Evolutionary conservation across 2,888 invertebrate species (phyloP).

Genomic region (Patella ulyssiponensis): DNA sequence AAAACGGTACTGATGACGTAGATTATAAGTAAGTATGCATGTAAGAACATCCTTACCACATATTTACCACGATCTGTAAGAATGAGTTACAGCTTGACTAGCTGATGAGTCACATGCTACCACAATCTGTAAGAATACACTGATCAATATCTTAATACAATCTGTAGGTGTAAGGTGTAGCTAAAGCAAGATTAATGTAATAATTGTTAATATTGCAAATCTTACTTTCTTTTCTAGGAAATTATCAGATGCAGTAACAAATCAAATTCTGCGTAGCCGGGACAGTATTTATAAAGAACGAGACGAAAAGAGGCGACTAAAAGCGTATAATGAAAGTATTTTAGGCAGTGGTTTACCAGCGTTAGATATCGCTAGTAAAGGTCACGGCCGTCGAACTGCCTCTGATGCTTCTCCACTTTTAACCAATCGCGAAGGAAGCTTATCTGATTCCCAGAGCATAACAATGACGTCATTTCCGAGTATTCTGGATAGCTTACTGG

Average conservation of each 20-base stretch:
- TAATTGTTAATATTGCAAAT: no score
- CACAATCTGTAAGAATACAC: no score
- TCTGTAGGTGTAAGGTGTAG: no score
- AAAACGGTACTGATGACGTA: constrained; percentile 39
- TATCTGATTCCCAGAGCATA: background rate
- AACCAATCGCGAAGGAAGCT: background rate
- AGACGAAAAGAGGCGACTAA: constrained; percentile 39
- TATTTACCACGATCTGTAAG: background rate
- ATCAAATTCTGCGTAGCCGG: constrained; percentile 41
- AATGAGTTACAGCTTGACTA: background rate
- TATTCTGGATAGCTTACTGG: background rate
- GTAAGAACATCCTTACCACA: background rate
- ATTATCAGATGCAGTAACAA: constrained; percentile 37
- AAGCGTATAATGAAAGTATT: constrained; percentile 45
- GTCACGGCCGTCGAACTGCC: background rate
- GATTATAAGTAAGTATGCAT: constrained; percentile 48
- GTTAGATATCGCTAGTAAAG: constrained; percentile 1
- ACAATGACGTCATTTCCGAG: constrained; percentile 1
- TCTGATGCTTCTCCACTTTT: background rate
- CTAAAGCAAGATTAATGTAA: no score
- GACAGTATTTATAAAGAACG: constrained; percentile 43
- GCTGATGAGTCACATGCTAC: no score
- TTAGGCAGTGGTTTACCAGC: constrained; percentile 34
- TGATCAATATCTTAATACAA: no score
- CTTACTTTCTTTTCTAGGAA: constrained; percentile 28